phyloP scores from a whole-genome alignment of 2,888 invertebrate species.

The Eristalis pertinax region DNA sequence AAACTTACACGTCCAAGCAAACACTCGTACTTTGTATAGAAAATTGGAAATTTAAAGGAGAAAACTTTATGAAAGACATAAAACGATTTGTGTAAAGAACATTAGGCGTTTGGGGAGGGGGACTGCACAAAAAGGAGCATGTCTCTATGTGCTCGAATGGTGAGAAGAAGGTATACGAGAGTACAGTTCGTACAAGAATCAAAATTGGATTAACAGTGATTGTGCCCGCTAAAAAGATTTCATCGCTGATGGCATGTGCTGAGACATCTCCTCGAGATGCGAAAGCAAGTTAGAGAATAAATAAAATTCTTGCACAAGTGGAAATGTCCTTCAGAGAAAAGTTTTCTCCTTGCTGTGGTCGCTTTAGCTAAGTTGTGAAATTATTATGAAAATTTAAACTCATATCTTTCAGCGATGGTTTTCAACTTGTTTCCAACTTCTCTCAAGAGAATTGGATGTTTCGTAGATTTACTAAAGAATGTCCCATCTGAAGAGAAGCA shows the following conservation, averaged over 20 bases:
- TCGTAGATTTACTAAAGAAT: slow-evolving; percentile 16
- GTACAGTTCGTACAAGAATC: background rate
- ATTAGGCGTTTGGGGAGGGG: background rate
- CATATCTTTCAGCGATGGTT: slow-evolving; percentile 24
- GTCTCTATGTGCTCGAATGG: background rate
- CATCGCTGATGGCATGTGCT: background rate
- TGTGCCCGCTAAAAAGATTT: slow-evolving; percentile 16
- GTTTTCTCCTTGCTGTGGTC: slow-evolving; percentile 24
- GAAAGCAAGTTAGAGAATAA: slow-evolving; percentile 19
- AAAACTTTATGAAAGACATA: slow-evolving; percentile 16
- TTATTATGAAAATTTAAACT: slow-evolving; percentile 58
- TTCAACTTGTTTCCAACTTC: slow-evolving; percentile 12
- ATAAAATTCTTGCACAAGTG: slow-evolving; percentile 3
- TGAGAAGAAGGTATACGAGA: background rate
- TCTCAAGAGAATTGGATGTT: slow-evolving; percentile 16
- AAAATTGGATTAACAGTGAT: slow-evolving; percentile 27
- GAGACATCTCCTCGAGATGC: slow-evolving; percentile 11
- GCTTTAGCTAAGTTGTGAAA: slow-evolving; percentile 30
- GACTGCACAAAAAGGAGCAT: background rate
- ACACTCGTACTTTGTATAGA: background rate
- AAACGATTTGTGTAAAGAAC: slow-evolving; percentile 18
- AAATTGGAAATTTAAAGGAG: slow-evolving; percentile 2
- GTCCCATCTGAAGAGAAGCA: slow-evolving; percentile 24
- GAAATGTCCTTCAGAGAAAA: slow-evolving; percentile 20
- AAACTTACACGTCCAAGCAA: slow-evolving; percentile 1